Evolutionary conservation across 2,113 vertebrate species (phyloP).

Genomic region (Barbus barbus): DNA sequence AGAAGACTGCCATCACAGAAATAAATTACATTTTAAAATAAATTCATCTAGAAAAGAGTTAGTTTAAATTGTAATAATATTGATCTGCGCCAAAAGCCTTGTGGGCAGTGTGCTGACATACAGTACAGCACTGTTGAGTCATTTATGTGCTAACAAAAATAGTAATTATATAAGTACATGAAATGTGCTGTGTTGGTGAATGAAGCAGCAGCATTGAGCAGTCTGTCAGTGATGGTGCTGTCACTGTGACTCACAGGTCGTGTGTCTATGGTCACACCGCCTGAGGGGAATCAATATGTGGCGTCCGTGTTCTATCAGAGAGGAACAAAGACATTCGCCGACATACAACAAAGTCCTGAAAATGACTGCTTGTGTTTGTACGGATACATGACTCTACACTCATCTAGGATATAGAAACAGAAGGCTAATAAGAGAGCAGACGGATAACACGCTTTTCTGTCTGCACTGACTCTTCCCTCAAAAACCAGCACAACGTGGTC

Average conservation of each 20-base stretch:
- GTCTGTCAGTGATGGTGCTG: neutral
- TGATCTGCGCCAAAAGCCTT: no score
- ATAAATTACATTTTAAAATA: no score
- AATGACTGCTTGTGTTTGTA: neutral
- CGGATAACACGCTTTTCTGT: neutral
- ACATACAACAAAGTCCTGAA: conserved; percentile 4
- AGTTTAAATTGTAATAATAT: no score
- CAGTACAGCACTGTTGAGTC: no score
- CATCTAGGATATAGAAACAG: neutral
- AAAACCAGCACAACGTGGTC: neutral
- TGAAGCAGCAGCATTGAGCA: neutral
- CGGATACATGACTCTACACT: neutral
- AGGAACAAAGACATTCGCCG: neutral
- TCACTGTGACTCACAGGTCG: neutral
- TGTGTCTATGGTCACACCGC: neutral
- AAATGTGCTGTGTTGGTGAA: neutral
- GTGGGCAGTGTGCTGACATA: no score
- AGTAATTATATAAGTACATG: neutral
- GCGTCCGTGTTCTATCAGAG: conserved; percentile 28
- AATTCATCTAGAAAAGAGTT: no score
- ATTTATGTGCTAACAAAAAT: neutral
- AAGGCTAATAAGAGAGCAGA: neutral
- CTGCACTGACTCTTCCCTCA: neutral
- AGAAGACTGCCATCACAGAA: no score
- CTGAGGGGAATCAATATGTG: conserved; percentile 36